Evolutionary conservation across 2,113 vertebrate genomes (phyloP).

Genomic region (Chaenogobius annularis): DNA sequence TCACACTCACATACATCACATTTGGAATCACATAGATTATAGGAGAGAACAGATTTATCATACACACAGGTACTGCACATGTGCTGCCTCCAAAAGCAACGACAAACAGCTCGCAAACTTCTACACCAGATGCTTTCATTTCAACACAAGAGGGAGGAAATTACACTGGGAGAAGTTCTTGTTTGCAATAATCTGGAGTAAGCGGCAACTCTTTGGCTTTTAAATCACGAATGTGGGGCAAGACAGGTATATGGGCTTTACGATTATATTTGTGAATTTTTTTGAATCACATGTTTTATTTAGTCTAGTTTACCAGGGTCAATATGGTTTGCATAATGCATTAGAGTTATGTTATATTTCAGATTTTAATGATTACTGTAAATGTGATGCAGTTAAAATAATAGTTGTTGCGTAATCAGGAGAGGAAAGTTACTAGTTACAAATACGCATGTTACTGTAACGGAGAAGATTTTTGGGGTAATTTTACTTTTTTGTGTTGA

Average conservation of each 20-base stretch:
- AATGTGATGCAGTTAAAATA: no score
- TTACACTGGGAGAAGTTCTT: slow-evolving; percentile 7
- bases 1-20: slow-evolving; percentile 82
- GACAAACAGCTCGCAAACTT: slow-evolving; percentile 56
- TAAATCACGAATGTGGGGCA: slow-evolving; percentile 24
- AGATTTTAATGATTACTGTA: no score
- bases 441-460: no score
- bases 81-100: slow-evolving; percentile 64
- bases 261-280: neutral
- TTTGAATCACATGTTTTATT: neutral
- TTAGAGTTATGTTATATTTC: neutral
- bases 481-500: no score
- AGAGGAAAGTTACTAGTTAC: no score
- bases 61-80: slow-evolving; percentile 72
- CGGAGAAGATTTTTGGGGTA: no score
- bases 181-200: slow-evolving; percentile 42
- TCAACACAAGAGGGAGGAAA: slow-evolving; percentile 24
- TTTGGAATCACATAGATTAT: slow-evolving; percentile 82
- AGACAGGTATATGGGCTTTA: neutral
- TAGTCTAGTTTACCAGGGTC: neutral
- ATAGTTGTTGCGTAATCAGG: no score
- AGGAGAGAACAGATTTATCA: slow-evolving; percentile 79
- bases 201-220: slow-evolving; percentile 7
- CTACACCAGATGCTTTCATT: slow-evolving; percentile 62
- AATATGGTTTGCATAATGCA: neutral